Evolutionary conservation across 2,113 vertebrate genomes (phyloP), one percentile per base, ranked within the genome.

Genomic region (Eurystomus gularis): DNA sequence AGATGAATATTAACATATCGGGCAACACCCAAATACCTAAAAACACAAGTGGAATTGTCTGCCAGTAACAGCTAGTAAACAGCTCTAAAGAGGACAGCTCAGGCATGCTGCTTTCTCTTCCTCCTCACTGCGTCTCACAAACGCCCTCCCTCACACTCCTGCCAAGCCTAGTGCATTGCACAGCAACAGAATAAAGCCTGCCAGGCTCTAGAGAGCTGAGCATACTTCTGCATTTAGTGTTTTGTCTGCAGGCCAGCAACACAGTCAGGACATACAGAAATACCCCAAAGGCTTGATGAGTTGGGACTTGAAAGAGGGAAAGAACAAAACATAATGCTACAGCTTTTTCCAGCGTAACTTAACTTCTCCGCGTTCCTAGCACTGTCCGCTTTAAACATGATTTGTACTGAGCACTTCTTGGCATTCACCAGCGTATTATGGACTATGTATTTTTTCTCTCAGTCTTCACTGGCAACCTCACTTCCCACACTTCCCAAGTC

Each of bases 211-310:
- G 25, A 91, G 49, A 95, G 92, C 49, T 5, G 1, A 90, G 58
- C 76, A 73, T 94, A 71, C 82, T 86, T 96, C 68, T 88, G 46
- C 80, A 46, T 75, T 93, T 94, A 95, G 51, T 18, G 35, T 51
- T 92, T 78, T 94, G 79, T 90, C 55, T 51, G 20, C 83, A 64
- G 61, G 72, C 90, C 90, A 95, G 84, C 72, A 92, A 49, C 13
- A 39, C 64, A 93, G 77, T 39, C 76, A 95, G 73, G 65, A 92
- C 19, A 3, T 79, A 94, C 12, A 83, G 88, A 94, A 96, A 90
- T 52, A 86, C 42, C 55, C 68, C 31, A 11, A 82, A 88, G 65
- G 54, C 64, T 42, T 58, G 25, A 77, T 65, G 58, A 70, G 57
- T 79, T 87, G 68, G 60, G 73, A 71, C 64, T 35, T 79, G 52